A percentile compares a stretch with the other conserved stretches of the same genome.
Evolutionary conservation across 2,888 invertebrate genomes (phyloP).

Genomic region (Caenorhabditis uteleia): DNA sequence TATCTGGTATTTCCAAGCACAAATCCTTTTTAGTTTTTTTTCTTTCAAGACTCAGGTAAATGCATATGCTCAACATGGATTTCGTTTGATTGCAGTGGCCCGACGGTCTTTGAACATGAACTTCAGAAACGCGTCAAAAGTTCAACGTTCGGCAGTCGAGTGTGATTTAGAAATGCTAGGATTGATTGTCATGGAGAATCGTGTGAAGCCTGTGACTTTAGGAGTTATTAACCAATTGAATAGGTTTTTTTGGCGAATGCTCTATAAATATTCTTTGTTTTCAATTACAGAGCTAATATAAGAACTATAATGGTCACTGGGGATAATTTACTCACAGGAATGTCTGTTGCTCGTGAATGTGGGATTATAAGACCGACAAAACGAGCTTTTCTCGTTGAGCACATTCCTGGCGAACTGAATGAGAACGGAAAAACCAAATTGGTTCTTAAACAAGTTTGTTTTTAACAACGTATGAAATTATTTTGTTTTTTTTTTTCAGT

Average conservation of each 20-base stretch:
- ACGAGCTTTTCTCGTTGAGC: constrained; percentile 54
- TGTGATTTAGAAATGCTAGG: constrained; percentile 80
- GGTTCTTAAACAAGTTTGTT: constrained; percentile 38
- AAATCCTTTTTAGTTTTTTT: background rate
- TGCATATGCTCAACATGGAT: constrained; percentile 72
- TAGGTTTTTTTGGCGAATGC: constrained; percentile 16
- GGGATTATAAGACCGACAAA: constrained; percentile 70
- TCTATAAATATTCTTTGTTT: background rate
- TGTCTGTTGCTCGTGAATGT: constrained; percentile 88
- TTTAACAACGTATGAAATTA: background rate
- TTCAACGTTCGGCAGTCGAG: constrained; percentile 52
- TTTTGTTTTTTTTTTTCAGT: no score
- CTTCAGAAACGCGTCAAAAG: constrained; percentile 66
- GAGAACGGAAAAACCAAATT: constrained; percentile 42
- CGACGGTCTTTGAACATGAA: constrained; percentile 70
- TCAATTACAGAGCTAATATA: constrained; percentile 79
- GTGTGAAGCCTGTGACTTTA: constrained; percentile 75
- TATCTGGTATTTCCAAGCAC: constrained; percentile 62
- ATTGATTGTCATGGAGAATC: constrained; percentile 91
- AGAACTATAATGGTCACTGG: constrained; percentile 85
- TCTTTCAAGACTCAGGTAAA: constrained; percentile 65
- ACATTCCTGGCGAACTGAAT: constrained; percentile 39
- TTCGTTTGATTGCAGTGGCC: constrained; percentile 74
- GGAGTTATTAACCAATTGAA: constrained; percentile 70
- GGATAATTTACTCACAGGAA: constrained; percentile 89